A percentile compares a stretch with the other conserved stretches of the same genome.
Conservation (phyloP, 2,888 invertebrate species). For the Acrocera orbiculus region DNA sequence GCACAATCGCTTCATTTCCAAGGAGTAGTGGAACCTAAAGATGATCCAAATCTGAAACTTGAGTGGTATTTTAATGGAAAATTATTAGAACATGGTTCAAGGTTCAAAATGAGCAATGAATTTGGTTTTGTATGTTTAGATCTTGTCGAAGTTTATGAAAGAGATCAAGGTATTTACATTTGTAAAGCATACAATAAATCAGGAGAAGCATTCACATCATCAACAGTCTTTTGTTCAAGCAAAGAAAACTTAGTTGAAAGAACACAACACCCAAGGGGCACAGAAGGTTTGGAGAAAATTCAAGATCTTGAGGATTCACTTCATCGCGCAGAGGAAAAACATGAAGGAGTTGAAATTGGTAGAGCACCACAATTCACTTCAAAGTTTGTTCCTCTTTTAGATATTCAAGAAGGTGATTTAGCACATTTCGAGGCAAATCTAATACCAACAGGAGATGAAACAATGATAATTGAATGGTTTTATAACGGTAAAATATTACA, state of each 20-base stretch:
- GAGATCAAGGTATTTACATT: slow-evolving; percentile 87
- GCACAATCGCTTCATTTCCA: slow-evolving; percentile 79
- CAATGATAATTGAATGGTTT: slow-evolving; percentile 91
- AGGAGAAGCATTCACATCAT: slow-evolving; percentile 84
- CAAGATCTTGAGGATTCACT: slow-evolving; percentile 79
- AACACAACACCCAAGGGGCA: slow-evolving; percentile 91
- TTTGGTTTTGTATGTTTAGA: slow-evolving; percentile 94
- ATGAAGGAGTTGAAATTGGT: slow-evolving; percentile 57
- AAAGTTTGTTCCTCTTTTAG: slow-evolving; percentile 63
- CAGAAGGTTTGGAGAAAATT: slow-evolving; percentile 78
- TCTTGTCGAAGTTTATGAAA: slow-evolving; percentile 75
- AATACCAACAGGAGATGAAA: slow-evolving; percentile 83
- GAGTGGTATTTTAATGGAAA: slow-evolving; percentile 94
- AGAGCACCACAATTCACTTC: slow-evolving; percentile 78
- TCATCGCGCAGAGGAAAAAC: slow-evolving; percentile 48
- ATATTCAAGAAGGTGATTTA: slow-evolving; percentile 85
- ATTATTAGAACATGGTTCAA: slow-evolving; percentile 65
- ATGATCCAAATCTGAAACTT: slow-evolving; percentile 75
- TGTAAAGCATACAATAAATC: slow-evolving; percentile 76
- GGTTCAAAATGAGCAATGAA: slow-evolving; percentile 85
- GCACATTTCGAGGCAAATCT: slow-evolving; percentile 96
- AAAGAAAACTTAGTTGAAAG: slow-evolving; percentile 70
- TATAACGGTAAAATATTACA: slow-evolving; percentile 79
- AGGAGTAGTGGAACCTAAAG: slow-evolving; percentile 85
- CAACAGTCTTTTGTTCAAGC: slow-evolving; percentile 67